Evolutionary conservation across 92 coral and sea anemone genomes (phyloP).

Genomic region (Palythoa grandis): DNA sequence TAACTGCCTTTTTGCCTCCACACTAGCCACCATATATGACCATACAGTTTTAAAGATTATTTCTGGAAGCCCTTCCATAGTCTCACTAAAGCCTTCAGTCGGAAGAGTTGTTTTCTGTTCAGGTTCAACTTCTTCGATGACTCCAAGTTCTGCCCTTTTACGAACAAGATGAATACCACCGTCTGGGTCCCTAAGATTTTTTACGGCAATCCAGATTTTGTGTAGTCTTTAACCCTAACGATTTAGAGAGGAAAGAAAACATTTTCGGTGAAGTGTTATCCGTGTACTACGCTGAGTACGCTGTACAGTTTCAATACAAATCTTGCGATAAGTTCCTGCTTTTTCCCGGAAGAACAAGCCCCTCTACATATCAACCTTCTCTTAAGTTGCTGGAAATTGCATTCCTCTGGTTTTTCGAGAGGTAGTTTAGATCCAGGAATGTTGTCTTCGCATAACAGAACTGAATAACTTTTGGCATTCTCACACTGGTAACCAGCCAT

Average conservation of each 20-base stretch:
- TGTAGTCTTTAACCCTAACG: not conserved
- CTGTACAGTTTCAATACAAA: not conserved
- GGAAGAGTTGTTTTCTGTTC: not conserved
- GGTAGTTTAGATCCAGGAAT: slow-evolving; percentile 58
- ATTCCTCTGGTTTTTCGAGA: slow-evolving; percentile 48
- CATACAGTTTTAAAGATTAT: not conserved
- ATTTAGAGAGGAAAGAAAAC: not conserved
- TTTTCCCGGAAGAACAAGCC: not conserved
- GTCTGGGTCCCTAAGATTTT: not conserved
- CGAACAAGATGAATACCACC: not conserved
- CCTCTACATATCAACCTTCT: not conserved
- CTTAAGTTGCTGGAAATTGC: slow-evolving; percentile 13
- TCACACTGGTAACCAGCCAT: too few species aligned
- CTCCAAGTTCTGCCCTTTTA: not conserved
- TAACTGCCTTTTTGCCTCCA: not conserved
- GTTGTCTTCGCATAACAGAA: slow-evolving; percentile 21
- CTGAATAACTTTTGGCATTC: too few species aligned
- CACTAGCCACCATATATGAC: not conserved
- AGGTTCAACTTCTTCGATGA: not conserved
- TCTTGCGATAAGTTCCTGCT: not conserved
- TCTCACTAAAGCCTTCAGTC: not conserved
- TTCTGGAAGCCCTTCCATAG: not conserved
- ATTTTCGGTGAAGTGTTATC: too few species aligned
- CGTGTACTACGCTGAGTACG: not conserved
- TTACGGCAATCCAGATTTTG: not conserved